Percentiles rank a stretch among this genome's conserved stretches.
These are phyloP conservation scores for Talpa occidentalis DNA, from an alignment of 2,113 vertebrate genomes.

Conservation along the genomic window DNA sequence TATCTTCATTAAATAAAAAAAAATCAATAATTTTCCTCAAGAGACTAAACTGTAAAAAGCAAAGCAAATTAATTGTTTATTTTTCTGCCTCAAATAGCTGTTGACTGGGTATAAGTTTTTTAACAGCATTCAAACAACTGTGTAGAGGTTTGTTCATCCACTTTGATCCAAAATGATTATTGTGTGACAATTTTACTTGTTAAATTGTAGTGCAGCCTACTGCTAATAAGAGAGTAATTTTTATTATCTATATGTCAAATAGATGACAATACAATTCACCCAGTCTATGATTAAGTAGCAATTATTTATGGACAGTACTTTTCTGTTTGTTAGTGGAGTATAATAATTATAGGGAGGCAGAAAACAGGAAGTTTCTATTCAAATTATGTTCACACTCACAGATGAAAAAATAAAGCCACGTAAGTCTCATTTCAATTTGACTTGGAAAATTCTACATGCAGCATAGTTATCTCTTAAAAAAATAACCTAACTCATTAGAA, in stretches of 20 bases:
- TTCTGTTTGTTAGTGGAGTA: slow-evolving; percentile 16
- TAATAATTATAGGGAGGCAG: background rate
- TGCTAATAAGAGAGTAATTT: slow-evolving; percentile 3
- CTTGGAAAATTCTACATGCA: background rate
- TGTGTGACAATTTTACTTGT: background rate
- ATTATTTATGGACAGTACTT: slow-evolving; percentile 9
- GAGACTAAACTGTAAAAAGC: slow-evolving; percentile 5
- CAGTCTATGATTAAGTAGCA: slow-evolving; percentile 25
- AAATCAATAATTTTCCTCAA: slow-evolving; percentile 16
- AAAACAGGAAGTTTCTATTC: slow-evolving; percentile 19
- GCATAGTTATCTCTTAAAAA: slow-evolving; percentile 25
- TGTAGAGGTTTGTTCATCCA: background rate
- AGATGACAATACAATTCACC: slow-evolving; percentile 34
- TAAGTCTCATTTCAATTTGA: slow-evolving; percentile 16
- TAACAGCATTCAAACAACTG: background rate
- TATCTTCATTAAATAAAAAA: slow-evolving; percentile 53
- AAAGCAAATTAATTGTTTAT: slow-evolving; percentile 31
- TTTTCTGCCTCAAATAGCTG: background rate
- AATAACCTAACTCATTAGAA: slow-evolving; percentile 50
- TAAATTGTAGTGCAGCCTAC: background rate
- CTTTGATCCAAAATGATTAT: background rate
- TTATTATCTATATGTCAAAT: slow-evolving; percentile 16
- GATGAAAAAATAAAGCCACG: background rate
- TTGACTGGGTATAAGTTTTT: background rate
- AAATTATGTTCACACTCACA: slow-evolving; percentile 26